Evolutionary conservation across 1,140 invertebrate species (phyloP), one percentile per base, ranked within the genome.

Genomic region (Palaemon carinicauda): DNA sequence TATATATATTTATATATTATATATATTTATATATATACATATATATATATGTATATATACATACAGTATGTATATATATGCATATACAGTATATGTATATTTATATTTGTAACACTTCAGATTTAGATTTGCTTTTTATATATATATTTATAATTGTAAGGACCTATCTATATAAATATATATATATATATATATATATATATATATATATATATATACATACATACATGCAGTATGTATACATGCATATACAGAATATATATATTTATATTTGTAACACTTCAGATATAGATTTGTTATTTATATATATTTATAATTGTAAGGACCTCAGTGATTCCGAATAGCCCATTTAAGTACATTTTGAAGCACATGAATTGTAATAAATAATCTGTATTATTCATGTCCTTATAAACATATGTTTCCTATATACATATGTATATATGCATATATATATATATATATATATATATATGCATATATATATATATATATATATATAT

Each of bases 81-180:
- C 24, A 69, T 69, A 69, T 69, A 69, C 24, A 69, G n/a, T 69
- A 69, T 69, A 69, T 69, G 24, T 65, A 65, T 65, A 65, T 65
- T 19, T 65, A 65, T 65, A 65, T 65, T 19, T 65, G n/a, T n/a
- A 65, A n/a, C n/a, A n/a, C n/a, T n/a, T n/a, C n/a, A n/a, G n/a
- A n/a, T n/a, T n/a, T n/a, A n/a, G n/a, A n/a, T n/a, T n/a, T n/a
- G n/a, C n/a, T n/a, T n/a, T n/a, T 41, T 65, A 69, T 69, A 69
- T 69, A 21, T 24, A 27, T 69, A 69, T 24, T 7, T 24, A 69
- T 15, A 69, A 1, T 3, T 15, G 21, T 12, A 65, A 1, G 21
- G 1, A 27, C 4, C 1, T 15, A 24, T 24, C 1, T 1, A 65
- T 24, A 27, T 24, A 65, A 3, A 24, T 24, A 65, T 24, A 56